Evolutionary conservation across 1,140 invertebrate species (phyloP).

Genomic region (Drosophila virilis): DNA sequence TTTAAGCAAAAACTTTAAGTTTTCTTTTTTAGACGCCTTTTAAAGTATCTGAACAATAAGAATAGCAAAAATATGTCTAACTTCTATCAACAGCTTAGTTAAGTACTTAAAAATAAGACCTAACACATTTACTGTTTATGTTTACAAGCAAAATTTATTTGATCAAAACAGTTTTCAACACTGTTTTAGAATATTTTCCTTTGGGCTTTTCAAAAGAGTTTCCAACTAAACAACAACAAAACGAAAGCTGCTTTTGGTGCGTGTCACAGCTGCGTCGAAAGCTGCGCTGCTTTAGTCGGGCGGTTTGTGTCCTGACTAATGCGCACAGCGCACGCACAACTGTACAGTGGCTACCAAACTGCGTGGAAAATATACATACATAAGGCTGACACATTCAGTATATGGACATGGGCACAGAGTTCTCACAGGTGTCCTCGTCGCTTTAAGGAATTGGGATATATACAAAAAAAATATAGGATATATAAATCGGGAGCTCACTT

Average conservation of each 20-base stretch:
- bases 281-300: neutral
- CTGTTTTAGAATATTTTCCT: neutral
- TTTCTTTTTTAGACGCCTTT: too few species aligned
- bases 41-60: too few species aligned
- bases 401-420: constrained; percentile 62
- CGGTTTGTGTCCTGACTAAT: constrained; percentile 15
- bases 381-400: constrained; percentile 38
- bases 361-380: neutral
- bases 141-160: too few species aligned
- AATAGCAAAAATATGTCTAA: too few species aligned
- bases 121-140: too few species aligned
- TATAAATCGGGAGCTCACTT: constrained; percentile 48
- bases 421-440: constrained; percentile 72
- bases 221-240: neutral
- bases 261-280: constrained; percentile 16
- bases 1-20: too few species aligned
- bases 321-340: constrained; percentile 15
- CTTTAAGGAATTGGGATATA: constrained; percentile 21
- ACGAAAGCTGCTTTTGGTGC: constrained; percentile 21
- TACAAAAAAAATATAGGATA: neutral
- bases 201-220: constrained; percentile 9
- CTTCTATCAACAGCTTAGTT: too few species aligned
- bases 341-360: constrained; percentile 16
- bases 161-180: too few species aligned
- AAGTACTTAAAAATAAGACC: too few species aligned